phyloP scores from a whole-genome alignment of 2,113 vertebrate genomes.

The Athene noctua region DNA sequence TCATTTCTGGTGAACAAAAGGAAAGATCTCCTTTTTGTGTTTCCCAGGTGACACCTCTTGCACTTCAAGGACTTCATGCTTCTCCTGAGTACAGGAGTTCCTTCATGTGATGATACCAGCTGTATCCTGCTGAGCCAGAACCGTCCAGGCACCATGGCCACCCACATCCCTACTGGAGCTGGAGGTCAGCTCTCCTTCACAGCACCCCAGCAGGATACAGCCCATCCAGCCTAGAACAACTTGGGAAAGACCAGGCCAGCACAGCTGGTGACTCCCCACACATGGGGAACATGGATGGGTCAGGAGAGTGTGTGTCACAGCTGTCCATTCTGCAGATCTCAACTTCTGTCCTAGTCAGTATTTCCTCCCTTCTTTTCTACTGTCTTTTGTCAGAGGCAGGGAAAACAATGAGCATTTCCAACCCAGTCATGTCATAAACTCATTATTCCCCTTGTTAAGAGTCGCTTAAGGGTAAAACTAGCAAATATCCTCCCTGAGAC shows the following conservation, averaged over 20 bases:
- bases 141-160: not conserved
- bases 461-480: not conserved
- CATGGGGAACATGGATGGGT: not conserved
- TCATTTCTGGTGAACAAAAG: not conserved
- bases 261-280: rapidly evolving
- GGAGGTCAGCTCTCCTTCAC: not conserved
- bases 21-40: not conserved
- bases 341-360: not conserved
- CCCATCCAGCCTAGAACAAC: not conserved
- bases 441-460: not conserved
- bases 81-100: not conserved
- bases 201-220: not conserved
- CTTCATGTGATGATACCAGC: not conserved
- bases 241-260: not conserved
- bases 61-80: not conserved
- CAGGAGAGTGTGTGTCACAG: not conserved
- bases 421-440: not conserved
- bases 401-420: not conserved
- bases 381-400: not conserved
- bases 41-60: not conserved
- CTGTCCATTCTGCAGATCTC: not conserved
- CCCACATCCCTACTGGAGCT: not conserved
- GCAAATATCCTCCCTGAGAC: not conserved
- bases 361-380: not conserved
- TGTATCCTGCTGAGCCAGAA: not conserved